phyloP scores from a whole-genome alignment of 2,797 vertebrate species.

The Gorsachius magnificus region DNA sequence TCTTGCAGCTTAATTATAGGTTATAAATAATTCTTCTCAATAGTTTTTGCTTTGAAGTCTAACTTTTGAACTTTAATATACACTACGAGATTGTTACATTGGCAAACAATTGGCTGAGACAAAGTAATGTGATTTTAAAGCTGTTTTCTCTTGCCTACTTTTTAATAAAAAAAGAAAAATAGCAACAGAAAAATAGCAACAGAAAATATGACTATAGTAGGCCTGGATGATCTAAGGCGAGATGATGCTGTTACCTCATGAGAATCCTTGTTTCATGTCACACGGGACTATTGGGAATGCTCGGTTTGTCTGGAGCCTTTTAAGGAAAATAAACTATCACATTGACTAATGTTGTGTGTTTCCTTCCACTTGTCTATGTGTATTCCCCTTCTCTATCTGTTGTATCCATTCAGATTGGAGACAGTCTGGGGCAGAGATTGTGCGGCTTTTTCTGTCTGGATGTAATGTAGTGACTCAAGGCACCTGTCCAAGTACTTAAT shows the following conservation, averaged over 20 bases:
- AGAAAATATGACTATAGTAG: neutral
- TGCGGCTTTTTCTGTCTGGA: neutral
- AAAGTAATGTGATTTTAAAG: neutral
- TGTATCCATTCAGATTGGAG: neutral
- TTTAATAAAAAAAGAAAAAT: neutral
- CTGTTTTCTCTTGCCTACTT: neutral
- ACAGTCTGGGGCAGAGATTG: neutral
- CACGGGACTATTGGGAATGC: neutral
- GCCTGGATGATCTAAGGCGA: neutral
- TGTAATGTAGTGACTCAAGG: neutral
- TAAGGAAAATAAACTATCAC: neutral
- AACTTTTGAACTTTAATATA: constrained; percentile 6
- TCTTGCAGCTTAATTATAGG: neutral
- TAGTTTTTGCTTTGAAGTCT: neutral
- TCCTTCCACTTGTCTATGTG: neutral
- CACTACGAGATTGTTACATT: neutral
- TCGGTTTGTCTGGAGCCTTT: neutral
- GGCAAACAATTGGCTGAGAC: neutral
- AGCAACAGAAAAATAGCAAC: neutral
- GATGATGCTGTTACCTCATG: neutral
- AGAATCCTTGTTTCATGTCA: neutral
- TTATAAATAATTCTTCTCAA: neutral
- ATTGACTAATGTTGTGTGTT: neutral
- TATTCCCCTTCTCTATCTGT: fast-evolving
- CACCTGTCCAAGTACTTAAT: neutral